These are phyloP conservation scores for Lophochroa leadbeateri DNA, from an alignment of 2,113 vertebrate genomes.

Conservation along the genomic window DNA sequence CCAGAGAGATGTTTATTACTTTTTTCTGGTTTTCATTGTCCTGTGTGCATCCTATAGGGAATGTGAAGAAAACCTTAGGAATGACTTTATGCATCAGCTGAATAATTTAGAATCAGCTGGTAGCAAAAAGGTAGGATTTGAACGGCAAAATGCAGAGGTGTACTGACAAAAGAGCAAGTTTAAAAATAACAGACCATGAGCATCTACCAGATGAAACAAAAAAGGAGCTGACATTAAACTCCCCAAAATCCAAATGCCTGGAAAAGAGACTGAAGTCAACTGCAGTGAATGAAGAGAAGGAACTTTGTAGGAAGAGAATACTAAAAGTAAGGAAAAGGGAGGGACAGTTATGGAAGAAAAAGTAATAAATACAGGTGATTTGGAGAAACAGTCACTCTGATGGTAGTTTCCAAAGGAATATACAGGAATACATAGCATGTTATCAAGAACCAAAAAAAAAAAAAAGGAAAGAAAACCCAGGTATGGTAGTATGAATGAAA, in stretches of 20 bases:
- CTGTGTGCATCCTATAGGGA: neutral
- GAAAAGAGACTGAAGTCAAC: neutral
- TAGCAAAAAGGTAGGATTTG: neutral
- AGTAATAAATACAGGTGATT: neutral
- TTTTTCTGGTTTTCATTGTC: neutral
- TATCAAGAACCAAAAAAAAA: neutral
- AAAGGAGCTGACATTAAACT: neutral
- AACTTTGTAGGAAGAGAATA: neutral
- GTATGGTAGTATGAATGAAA: neutral
- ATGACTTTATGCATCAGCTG: neutral
- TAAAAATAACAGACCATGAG: neutral
- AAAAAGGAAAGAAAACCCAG: neutral
- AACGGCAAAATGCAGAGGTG: neutral
- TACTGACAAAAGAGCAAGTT: neutral
- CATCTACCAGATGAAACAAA: neutral
- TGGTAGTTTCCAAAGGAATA: neutral
- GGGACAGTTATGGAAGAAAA: neutral
- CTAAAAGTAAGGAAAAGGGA: neutral
- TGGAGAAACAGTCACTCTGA: neutral
- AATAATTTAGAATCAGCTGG: neutral
- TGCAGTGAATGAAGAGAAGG: neutral
- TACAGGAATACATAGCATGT: accelerated
- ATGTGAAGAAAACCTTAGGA: neutral
- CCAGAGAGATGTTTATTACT: neutral
- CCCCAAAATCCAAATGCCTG: neutral